Conservation (phyloP, 1,140 invertebrate species). For the Proales similis region DNA sequence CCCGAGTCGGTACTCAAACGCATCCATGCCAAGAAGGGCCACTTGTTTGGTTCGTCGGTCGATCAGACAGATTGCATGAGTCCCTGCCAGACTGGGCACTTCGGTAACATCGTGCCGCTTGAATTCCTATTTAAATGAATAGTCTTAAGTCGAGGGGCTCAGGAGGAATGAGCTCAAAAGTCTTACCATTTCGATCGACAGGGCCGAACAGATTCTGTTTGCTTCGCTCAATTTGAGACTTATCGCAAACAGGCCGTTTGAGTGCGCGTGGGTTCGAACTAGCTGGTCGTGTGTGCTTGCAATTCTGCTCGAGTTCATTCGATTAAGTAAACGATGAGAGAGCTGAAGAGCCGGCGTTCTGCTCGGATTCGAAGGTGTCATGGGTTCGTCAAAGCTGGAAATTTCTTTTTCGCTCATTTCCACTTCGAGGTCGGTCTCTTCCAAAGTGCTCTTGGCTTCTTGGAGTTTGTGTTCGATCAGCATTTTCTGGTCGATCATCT, state of each 20-base stretch:
- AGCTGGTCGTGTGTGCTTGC: slow-evolving; percentile 6
- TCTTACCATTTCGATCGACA: slow-evolving; percentile 15
- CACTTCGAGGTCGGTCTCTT: slow-evolving; percentile 23
- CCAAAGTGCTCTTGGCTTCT: slow-evolving; percentile 9
- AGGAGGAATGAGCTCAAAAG: not conserved
- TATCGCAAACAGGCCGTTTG: slow-evolving; percentile 29
- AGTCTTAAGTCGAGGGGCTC: not conserved
- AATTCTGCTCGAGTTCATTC: not conserved
- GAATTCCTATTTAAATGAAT: slow-evolving; percentile 12
- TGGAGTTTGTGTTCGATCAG: slow-evolving; percentile 14
- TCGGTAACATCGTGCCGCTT: slow-evolving; percentile 1
- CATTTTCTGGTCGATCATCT: slow-evolving; percentile 36
- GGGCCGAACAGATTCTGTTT: slow-evolving; percentile 17
- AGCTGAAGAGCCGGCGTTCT: not conserved
- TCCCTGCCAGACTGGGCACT: not conserved
- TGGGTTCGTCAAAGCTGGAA: slow-evolving; percentile 13
- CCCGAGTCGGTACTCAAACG: slow-evolving; percentile 11
- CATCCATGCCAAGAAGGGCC: slow-evolving; percentile 13
- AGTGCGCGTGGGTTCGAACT: slow-evolving; percentile 30
- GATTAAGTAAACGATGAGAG: not conserved
- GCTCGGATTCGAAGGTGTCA: too few species aligned
- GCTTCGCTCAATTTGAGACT: slow-evolving; percentile 17
- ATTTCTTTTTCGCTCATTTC: slow-evolving; percentile 32
- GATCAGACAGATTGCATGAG: slow-evolving; percentile 15
- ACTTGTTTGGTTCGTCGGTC: slow-evolving; percentile 16